Evolutionary conservation across 1,140 invertebrate genomes (phyloP).

Genomic region (Protaetia brevitarsis): DNA sequence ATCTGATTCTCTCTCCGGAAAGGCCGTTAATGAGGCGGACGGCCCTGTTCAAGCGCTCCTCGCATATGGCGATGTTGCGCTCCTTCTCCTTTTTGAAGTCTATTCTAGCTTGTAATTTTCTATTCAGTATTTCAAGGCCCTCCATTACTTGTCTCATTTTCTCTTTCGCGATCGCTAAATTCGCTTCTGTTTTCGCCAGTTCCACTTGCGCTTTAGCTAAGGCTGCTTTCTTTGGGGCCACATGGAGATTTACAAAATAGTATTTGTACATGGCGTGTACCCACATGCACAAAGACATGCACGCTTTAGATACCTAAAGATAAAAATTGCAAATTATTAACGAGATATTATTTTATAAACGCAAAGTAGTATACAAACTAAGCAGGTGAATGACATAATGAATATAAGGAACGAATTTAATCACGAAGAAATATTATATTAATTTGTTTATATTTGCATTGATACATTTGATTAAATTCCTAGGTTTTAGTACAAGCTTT

Average conservation of each 20-base stretch:
- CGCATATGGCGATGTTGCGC: conserved; percentile 70
- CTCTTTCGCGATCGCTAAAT: conserved; percentile 58
- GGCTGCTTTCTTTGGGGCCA: conserved; percentile 60
- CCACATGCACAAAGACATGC: conserved; percentile 70
- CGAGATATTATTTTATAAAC: background rate
- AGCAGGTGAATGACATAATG: background rate
- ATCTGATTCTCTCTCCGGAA: conserved; percentile 54
- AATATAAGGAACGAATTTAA: background rate
- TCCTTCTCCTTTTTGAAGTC: conserved; percentile 66
- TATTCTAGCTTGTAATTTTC: conserved; percentile 61
- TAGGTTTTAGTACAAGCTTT: too few species aligned
- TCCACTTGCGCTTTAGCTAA: conserved; percentile 59
- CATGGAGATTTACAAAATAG: conserved; percentile 57
- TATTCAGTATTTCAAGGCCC: conserved; percentile 63
- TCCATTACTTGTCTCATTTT: conserved; percentile 58
- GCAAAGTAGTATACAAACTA: background rate
- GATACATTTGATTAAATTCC: too few species aligned
- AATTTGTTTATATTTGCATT: too few species aligned
- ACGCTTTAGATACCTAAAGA: conserved; percentile 69
- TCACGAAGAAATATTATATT: too few species aligned
- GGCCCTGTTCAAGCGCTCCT: conserved; percentile 73
- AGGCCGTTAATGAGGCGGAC: conserved; percentile 62
- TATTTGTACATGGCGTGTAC: conserved; percentile 67
- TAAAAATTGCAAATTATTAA: background rate
- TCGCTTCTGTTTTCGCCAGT: conserved; percentile 60